Evolutionary conservation across 1,140 invertebrate species (phyloP).

Genomic region (Saccostrea glomerata): DNA sequence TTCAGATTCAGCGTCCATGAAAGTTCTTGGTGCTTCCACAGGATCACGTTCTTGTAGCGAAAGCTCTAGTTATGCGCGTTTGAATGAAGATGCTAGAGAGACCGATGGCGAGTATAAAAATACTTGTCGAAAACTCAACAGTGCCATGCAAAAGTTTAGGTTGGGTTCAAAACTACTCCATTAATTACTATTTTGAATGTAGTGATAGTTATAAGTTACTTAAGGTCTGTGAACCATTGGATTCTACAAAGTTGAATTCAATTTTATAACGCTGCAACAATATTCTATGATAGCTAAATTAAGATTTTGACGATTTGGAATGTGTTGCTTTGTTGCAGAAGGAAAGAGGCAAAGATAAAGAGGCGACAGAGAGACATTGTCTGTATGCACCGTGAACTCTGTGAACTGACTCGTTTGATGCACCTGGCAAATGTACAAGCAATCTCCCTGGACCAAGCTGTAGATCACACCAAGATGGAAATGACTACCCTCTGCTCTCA

Average conservation of each 20-base stretch:
- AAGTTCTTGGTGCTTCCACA: neutral
- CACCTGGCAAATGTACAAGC: neutral
- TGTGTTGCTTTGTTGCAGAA: neutral
- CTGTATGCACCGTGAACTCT: slow-evolving; percentile 24
- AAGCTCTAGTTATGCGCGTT: neutral
- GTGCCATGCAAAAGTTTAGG: slow-evolving; percentile 19
- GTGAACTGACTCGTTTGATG: slow-evolving; percentile 17
- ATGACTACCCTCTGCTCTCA: neutral
- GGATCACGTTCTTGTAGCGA: neutral
- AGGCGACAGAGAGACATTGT: neutral
- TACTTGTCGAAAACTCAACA: neutral
- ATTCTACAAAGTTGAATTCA: too few relatives aligned
- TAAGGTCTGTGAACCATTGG: too few relatives aligned
- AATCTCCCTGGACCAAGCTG: neutral
- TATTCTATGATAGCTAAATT: too few relatives aligned
- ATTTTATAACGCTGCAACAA: too few relatives aligned
- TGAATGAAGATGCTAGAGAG: neutral
- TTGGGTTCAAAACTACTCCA: neutral
- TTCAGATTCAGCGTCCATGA: slow-evolving; percentile 6
- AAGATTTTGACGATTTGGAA: neutral
- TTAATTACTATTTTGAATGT: too few relatives aligned
- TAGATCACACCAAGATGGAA: neutral
- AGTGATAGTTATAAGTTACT: too few relatives aligned
- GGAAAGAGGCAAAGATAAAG: slow-evolving; percentile 25
- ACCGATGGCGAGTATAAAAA: neutral